Evolutionary conservation across 2,888 invertebrate species (phyloP).

Genomic region (Caenorhabditis macrosperma): DNA sequence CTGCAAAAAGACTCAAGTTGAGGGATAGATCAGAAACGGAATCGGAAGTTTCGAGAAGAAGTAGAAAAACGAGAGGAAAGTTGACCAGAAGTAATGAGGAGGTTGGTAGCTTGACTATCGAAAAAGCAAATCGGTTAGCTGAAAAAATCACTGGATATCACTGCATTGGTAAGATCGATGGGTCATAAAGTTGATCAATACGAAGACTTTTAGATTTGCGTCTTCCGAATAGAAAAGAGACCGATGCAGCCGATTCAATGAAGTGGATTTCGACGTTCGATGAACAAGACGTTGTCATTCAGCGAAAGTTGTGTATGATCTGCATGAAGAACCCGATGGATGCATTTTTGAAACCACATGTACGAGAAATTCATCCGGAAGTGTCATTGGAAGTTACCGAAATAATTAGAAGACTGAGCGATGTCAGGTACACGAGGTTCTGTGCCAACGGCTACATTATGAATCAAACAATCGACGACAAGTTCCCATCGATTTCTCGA

Average conservation of each 20-base stretch:
- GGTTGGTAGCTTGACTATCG: background rate
- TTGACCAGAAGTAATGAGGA: background rate
- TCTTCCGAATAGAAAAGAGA: background rate
- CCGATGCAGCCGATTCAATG: background rate
- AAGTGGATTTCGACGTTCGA: background rate
- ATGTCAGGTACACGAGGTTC: conserved; percentile 8
- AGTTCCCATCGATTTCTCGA: background rate
- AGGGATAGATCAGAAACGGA: background rate
- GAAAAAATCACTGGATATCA: background rate
- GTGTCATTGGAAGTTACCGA: background rate
- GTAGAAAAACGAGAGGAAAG: background rate
- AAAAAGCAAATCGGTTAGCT: background rate
- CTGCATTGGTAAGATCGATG: background rate
- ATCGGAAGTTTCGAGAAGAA: background rate
- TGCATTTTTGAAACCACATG: background rate
- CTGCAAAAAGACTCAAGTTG: conserved; percentile 2
- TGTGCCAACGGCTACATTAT: background rate
- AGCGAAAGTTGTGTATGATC: background rate
- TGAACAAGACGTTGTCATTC: background rate
- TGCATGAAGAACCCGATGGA: background rate
- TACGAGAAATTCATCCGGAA: background rate
- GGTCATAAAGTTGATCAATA: background rate
- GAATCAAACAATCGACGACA: background rate
- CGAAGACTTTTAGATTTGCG: background rate
- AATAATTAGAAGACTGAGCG: background rate